These are phyloP conservation scores for Trypoxylon attenuatum DNA, from an alignment of 2,888 invertebrate species.

Conservation along the genomic window DNA sequence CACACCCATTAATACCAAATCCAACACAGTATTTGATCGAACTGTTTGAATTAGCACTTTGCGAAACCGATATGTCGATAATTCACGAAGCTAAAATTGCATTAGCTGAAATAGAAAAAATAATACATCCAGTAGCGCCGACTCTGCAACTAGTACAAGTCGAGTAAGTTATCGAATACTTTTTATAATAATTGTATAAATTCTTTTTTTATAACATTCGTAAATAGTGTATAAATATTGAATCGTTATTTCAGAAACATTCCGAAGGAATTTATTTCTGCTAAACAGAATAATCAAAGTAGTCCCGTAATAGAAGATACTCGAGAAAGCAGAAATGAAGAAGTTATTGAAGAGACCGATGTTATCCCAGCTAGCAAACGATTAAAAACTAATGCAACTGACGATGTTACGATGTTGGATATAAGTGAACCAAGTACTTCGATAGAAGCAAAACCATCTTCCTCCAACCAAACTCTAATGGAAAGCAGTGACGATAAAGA, in stretches of 20 bases:
- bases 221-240: not conserved
- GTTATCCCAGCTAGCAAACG: constrained; percentile 5
- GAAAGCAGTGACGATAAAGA: not conserved
- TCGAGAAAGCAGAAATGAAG: not conserved
- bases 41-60: constrained; percentile 62
- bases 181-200: not conserved
- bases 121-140: constrained; percentile 64
- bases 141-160: constrained; percentile 52
- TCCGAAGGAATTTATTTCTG: constrained; percentile 22
- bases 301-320: not conserved
- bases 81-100: constrained; percentile 59
- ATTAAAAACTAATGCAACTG: constrained; percentile 5
- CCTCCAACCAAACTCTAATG: too few relatives aligned
- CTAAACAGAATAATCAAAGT: not conserved
- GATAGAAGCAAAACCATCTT: too few relatives aligned
- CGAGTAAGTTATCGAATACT: constrained; percentile 32
- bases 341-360: not conserved
- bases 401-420: too few relatives aligned
- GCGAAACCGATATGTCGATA: constrained; percentile 56
- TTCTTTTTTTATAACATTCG: too few relatives aligned
- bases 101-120: constrained; percentile 62
- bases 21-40: constrained; percentile 64
- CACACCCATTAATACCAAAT: constrained; percentile 57
- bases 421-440: too few relatives aligned
- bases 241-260: constrained; percentile 30